Base-by-base conservation (phyloP, 1,140 invertebrate genomes). In the Bilobella aurantiaca region DNA sequence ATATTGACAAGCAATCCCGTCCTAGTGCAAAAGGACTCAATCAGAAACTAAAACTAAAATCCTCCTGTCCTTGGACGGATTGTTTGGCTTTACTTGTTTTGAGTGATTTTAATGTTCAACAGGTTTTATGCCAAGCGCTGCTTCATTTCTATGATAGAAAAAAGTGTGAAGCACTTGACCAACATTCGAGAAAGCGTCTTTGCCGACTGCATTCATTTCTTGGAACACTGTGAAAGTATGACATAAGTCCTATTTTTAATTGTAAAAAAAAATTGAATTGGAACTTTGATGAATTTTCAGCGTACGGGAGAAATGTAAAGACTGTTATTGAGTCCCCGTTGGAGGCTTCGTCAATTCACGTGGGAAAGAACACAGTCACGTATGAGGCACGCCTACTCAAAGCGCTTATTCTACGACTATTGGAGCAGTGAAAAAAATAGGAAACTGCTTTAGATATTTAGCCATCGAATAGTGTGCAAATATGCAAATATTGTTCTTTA, bases 91-190 rank as follows among this genome's bases (percentile, higher is more conserved):
- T n/a, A n/a, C n/a, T n/a, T 34, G 25, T 12, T 56, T 62, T 47
- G 18, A 53, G 25, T 58, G 23, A 27, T 14, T 32, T 34, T 34
- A n/a, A n/a, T n/a, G 25, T 14, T 29, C 32, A 27, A 14, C 64
- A 79, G 78, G 79, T 96, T 91, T 79, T 97, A 98, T 77, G 88
- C 92, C 0, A 98, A 98, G 77, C 79, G 93, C 68, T 97, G 93
- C 77, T 92, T 97, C 74, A 78, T 97, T 3, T 95, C 93, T 0
- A 83, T 96, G 64, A 85, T 97, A 46, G 93, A 97, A 79, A 93
- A 94, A 77, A 80, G 95, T 65, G 82, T 90, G 0, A 95, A 95
- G 74, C 92, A 96, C 75, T 86, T 94, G 75, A 89, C 96, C 47
- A 87, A 90, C 49, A 83, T 96, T 23, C 86, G 88, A 75, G 93